Evolutionary conservation across 2,888 invertebrate species (phyloP), one percentile per base, ranked within the genome.

Genomic region (Leucoma salicis): DNA sequence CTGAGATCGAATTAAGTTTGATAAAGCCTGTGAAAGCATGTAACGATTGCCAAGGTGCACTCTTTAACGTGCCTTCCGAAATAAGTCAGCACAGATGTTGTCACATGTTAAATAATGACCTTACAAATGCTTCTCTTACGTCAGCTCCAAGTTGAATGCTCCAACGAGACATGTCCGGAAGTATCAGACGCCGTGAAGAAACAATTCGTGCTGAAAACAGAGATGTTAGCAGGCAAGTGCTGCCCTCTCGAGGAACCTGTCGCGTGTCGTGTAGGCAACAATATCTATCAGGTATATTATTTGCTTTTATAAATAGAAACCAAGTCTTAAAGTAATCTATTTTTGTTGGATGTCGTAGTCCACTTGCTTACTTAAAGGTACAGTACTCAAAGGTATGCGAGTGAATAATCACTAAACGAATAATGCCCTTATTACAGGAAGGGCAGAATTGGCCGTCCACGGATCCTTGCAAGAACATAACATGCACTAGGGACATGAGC

Each of bases 131-230:
- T 6, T 27, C 2, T n/a, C n/a, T n/a, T 27, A 10, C 37, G 64
- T 2, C 63, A 93, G 92, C 65, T 93, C 3, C 91, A 91, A 86
- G 83, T 93, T 0, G 88, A 91, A 72, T 85, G 89, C 14, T 62
- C 75, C 0, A 78, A 86, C 45, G 90, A 90, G 50, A 83, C 81
- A 0, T 94, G 93, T 53, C 81, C 90, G 0, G 78, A 78, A 37
- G 66, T 91, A 0, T 66, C 91, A 0, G 71, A 71, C 13, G 84
- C 84, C n/a, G 63, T 76, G 37, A 65, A 48, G 54, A 71, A 66
- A 31, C 88, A 91, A 57, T 93, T 89, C 60, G 89, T 90, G n/a
- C 66, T 92, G 36, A 83, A 90, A 46, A 77, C 83, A 1, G 71
- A 76, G 37, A 73, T 73, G 37, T 58, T 90, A 0, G 66, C 80